phyloP scores from a whole-genome alignment of 1,140 invertebrate genomes.

The Anastrepha obliqua region DNA sequence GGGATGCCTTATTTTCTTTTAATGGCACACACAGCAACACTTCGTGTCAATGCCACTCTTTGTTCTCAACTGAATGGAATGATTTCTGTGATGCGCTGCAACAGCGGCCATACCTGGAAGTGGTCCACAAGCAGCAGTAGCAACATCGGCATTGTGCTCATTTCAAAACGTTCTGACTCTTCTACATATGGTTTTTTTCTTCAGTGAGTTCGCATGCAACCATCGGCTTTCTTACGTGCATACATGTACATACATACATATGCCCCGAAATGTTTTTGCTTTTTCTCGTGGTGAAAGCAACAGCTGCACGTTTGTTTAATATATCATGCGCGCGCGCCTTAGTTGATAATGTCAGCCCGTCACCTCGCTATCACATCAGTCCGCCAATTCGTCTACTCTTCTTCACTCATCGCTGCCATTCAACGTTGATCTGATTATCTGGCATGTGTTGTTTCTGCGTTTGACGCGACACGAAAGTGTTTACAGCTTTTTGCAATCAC shows the following conservation, averaged over 20 bases:
- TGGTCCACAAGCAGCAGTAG: not conserved
- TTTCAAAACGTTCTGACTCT: constrained; percentile 14
- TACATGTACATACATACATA: not conserved
- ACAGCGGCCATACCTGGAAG: not conserved
- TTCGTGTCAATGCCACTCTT: constrained; percentile 48
- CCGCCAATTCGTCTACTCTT: constrained; percentile 12
- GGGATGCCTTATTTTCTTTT: not conserved
- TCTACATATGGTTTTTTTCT: not conserved
- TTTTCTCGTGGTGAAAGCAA: not conserved
- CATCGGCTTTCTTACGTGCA: not conserved
- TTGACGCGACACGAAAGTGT: not conserved
- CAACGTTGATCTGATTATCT: constrained; percentile 30
- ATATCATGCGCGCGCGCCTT: not conserved
- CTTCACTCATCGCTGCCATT: constrained; percentile 8
- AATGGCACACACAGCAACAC: not conserved
- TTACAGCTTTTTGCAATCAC: constrained; percentile 3
- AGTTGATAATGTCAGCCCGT: not conserved
- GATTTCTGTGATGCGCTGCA: not conserved
- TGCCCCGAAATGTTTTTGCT: not conserved
- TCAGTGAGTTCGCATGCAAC: not conserved
- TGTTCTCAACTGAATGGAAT: constrained; percentile 36
- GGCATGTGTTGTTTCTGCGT: constrained; percentile 2
- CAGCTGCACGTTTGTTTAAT: not conserved
- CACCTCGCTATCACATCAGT: not conserved
- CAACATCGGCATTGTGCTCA: not conserved